phyloP scores from a whole-genome alignment of 2,113 vertebrate species.

The Melanerpes formicivorus region DNA sequence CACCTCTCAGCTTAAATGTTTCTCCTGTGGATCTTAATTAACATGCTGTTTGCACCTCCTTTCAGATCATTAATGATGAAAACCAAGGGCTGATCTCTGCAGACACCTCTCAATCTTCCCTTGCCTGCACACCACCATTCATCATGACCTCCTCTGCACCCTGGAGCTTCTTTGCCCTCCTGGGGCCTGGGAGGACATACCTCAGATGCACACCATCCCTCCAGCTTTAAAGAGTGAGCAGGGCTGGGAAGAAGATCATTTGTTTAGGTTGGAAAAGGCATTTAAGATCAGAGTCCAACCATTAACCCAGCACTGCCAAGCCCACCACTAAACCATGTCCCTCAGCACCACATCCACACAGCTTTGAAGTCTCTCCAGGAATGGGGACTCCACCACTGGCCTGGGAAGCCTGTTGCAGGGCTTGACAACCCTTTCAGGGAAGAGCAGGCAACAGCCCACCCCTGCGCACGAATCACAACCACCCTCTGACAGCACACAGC shows the following conservation, averaged over 20 bases:
- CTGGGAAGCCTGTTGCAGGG: neutral
- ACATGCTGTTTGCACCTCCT: constrained; percentile 5
- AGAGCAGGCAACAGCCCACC: too few relatives aligned
- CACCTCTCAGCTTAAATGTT: neutral
- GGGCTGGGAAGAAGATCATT: neutral
- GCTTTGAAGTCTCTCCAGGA: neutral
- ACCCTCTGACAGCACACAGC: neutral
- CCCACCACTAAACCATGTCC: neutral
- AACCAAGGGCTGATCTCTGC: neutral
- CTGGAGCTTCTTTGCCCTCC: neutral
- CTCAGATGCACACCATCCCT: rapidly evolving
- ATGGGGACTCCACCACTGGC: neutral
- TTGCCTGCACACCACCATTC: neutral
- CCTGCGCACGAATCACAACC: neutral
- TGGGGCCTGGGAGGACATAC: neutral
- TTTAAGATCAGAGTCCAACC: neutral
- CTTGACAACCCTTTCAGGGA: neutral
- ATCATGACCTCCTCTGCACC: neutral
- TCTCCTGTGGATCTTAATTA: constrained; percentile 1
- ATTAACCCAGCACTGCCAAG: neutral
- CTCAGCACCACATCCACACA: neutral
- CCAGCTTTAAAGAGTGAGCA: neutral
- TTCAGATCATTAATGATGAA: constrained; percentile 13
- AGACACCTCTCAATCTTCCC: neutral
- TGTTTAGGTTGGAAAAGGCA: neutral